Evolutionary conservation across 1,140 invertebrate species (phyloP), one percentile per base, ranked within the genome.

Genomic region (Holotrichia oblita): DNA sequence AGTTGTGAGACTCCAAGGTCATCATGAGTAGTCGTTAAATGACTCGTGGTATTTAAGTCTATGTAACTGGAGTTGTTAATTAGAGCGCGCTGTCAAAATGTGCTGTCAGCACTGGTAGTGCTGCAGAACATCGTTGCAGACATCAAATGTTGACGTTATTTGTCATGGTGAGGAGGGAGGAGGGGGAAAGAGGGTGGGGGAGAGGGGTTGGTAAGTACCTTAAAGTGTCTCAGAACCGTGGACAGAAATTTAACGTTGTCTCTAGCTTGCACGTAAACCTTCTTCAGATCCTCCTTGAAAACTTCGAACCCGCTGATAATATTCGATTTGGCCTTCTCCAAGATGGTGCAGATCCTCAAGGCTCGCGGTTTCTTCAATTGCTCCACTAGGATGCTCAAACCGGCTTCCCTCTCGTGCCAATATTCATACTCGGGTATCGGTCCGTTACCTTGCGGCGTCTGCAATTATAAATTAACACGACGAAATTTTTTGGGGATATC

Each of bases 191-290:
- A n/a, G n/a, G n/a, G n/a, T n/a, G n/a, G n/a, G n/a, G n/a, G n/a
- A n/a, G n/a, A n/a, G 27, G 27, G 27, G 27, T 34, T 34, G 27
- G 27, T 34, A 34, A 9, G 40, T 76, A 95, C 93, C 84, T 92
- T 94, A 81, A 97, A 93, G 85, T 96, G 93, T 79, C 94, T 89
- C 79, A 93, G 90, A 10, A 97, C 88, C 0, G 95, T 96, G 0
- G 91, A 92, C 9, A 98, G 85, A 87, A 97, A 97, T 79, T 95
- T 93, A 0, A 94, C 90, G 85, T 97, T 97, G 82, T 97, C 95
- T 82, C 93, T 93, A 0, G 96, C 94, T 83, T 95, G 89, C n/a
- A 91, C 89, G 79, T 94, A 94, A 81, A 91, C 88, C 69, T 92
- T 92, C 77, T 92, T 88, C 0, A 97, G 86, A 72, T 92, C 91